These are phyloP conservation scores for Argyrosomus japonicus DNA, from an alignment of 2,113 vertebrate species.

Conservation along the genomic window DNA sequence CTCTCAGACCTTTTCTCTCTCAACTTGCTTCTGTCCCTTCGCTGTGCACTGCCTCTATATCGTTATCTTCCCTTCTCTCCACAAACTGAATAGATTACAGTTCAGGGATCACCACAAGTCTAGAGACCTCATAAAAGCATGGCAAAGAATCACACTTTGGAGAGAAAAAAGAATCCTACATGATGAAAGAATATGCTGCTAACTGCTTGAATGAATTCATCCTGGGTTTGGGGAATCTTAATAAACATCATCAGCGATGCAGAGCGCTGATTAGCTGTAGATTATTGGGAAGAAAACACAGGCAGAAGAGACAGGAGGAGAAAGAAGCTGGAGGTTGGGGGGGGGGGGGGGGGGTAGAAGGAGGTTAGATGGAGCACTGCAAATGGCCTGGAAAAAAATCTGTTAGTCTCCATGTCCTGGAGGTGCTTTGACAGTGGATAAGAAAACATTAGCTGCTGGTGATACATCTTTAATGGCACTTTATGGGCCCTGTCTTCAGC, in stretches of 20 bases:
- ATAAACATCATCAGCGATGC: conserved; percentile 23
- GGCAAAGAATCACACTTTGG: background rate
- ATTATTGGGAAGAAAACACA: background rate
- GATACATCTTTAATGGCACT: conserved; percentile 73
- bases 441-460: conserved; percentile 67
- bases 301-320: conserved; percentile 2
- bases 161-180: background rate
- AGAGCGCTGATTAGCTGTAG: conserved; percentile 46
- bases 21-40: background rate
- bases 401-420: conserved; percentile 46
- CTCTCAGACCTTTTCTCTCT: background rate
- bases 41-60: background rate
- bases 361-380: conserved; percentile 28
- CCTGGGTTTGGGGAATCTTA: background rate
- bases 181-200: background rate
- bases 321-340: background rate
- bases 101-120: conserved; percentile 3
- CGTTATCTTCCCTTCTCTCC: background rate
- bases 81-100: conserved; percentile 25
- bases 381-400: conserved; percentile 73
- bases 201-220: background rate
- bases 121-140: conserved; percentile 4
- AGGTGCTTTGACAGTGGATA: conserved; percentile 61
- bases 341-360: background rate
- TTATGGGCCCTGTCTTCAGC: conserved; percentile 58